Conservation (phyloP, 2,888 invertebrate species). For the Leptinotarsa juncta region DNA sequence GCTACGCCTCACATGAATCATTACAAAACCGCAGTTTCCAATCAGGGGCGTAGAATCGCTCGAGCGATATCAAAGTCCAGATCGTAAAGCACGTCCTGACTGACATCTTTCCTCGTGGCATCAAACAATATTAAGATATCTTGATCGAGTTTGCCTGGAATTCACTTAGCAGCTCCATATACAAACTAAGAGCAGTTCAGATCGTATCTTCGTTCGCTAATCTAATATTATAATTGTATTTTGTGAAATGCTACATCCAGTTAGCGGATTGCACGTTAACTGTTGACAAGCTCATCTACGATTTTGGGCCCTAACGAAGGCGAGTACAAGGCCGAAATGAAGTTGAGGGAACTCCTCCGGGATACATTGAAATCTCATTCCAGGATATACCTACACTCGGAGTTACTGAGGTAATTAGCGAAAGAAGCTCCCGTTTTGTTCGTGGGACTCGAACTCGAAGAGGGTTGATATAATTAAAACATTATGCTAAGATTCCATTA, state of each 20-base stretch:
- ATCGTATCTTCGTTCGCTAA: constrained; percentile 63
- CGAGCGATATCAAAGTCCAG: constrained; percentile 54
- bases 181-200: constrained; percentile 52
- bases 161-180: constrained; percentile 59
- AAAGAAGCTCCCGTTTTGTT: constrained; percentile 47
- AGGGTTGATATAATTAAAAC: constrained; percentile 47
- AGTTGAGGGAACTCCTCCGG: constrained; percentile 62
- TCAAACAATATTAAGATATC: constrained; percentile 62
- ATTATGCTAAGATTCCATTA: constrained; percentile 40
- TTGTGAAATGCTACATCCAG: constrained; percentile 66
- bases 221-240: constrained; percentile 69
- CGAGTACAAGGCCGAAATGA: constrained; percentile 24
- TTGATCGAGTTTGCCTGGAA: constrained; percentile 60
- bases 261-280: constrained; percentile 66
- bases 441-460: constrained; percentile 46
- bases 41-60: constrained; percentile 51
- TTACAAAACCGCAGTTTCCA: constrained; percentile 35
- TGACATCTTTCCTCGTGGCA: constrained; percentile 52
- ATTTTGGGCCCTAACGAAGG: constrained; percentile 51
- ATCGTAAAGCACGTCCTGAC: constrained; percentile 50
- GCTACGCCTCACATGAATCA: not conserved
- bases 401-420: constrained; percentile 50
- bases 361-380: constrained; percentile 68
- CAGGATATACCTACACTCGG: constrained; percentile 57
- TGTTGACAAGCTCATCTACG: constrained; percentile 58